A percentile compares a stretch with the other conserved stretches of the same genome.
Conservation (phyloP, 2,888 invertebrate genomes). For the Celastrina argiolus region DNA sequence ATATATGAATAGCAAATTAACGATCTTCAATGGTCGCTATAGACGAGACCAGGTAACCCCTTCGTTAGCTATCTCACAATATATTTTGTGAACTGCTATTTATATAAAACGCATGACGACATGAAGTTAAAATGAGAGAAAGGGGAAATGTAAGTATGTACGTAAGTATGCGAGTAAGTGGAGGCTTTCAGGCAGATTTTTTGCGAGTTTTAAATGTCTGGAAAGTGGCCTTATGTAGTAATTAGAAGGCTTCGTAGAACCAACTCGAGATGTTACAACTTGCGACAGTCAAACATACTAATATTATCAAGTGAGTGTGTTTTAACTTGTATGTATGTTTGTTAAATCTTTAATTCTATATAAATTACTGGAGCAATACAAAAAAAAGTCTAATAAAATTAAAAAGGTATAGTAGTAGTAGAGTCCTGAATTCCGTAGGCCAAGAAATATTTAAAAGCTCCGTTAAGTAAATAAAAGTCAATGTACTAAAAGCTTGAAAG, state of each 20-base stretch:
- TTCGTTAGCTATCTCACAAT: slow-evolving; percentile 2
- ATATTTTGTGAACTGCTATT: slow-evolving; percentile 1
- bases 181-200: slow-evolving; percentile 4
- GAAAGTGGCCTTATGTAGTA: not conserved
- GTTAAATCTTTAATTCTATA: no score
- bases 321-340: no score
- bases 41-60: not conserved
- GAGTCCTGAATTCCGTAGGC: no score
- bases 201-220: not conserved
- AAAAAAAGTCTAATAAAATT: no score
- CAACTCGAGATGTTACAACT: no score
- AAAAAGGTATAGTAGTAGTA: no score
- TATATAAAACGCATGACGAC: not conserved
- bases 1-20: not conserved
- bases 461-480: no score
- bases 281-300: no score
- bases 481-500: no score
- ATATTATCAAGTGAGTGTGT: no score
- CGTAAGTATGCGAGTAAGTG: not conserved
- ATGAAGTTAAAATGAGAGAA: not conserved
- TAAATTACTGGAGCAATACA: no score
- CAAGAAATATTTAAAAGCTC: no score
- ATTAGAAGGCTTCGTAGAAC: not conserved
- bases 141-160: not conserved
- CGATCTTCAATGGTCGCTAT: not conserved